A percentile compares a stretch with the other conserved stretches of the same genome.
These are phyloP conservation scores for Melanotaenia parkinsoni DNA, from an alignment of 2,797 vertebrate genomes.

Conservation along the genomic window DNA sequence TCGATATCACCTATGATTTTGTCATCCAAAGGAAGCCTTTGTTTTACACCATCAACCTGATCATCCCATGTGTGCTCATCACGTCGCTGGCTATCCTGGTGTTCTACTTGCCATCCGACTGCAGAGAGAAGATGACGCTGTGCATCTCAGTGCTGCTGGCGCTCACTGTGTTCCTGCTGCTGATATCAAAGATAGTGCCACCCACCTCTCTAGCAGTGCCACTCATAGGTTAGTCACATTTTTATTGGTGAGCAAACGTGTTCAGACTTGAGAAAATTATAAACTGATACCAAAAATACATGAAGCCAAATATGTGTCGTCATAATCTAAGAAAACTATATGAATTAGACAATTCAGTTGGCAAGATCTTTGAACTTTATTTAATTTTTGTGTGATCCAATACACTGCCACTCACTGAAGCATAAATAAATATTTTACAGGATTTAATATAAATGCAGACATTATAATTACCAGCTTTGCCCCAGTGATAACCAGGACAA, in stretches of 20 bases:
- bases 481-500: too few relatives aligned
- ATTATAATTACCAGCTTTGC: too few relatives aligned
- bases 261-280: not conserved
- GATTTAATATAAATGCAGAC: too few relatives aligned
- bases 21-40: slow-evolving; percentile 85
- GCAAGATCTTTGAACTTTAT: not conserved
- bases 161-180: slow-evolving; percentile 86
- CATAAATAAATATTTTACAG: too few relatives aligned
- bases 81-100: slow-evolving; percentile 85
- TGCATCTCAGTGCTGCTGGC: slow-evolving; percentile 86
- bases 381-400: too few relatives aligned
- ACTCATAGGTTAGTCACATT: slow-evolving; percentile 78
- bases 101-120: slow-evolving; percentile 87
- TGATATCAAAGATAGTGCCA: slow-evolving; percentile 87
- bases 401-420: too few relatives aligned
- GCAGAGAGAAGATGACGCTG: slow-evolving; percentile 86
- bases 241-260: slow-evolving; percentile 1
- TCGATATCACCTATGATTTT: slow-evolving; percentile 86
- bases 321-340: too few relatives aligned
- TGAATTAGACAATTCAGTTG: too few relatives aligned
- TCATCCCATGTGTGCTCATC: slow-evolving; percentile 86
- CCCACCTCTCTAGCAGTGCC: slow-evolving; percentile 86
- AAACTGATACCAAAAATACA: too few relatives aligned
- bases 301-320: too few relatives aligned
- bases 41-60: slow-evolving; percentile 87